These are phyloP conservation scores for Coregonus sp. DNA, from an alignment of 2,797 vertebrate genomes.

Conservation along the genomic window DNA sequence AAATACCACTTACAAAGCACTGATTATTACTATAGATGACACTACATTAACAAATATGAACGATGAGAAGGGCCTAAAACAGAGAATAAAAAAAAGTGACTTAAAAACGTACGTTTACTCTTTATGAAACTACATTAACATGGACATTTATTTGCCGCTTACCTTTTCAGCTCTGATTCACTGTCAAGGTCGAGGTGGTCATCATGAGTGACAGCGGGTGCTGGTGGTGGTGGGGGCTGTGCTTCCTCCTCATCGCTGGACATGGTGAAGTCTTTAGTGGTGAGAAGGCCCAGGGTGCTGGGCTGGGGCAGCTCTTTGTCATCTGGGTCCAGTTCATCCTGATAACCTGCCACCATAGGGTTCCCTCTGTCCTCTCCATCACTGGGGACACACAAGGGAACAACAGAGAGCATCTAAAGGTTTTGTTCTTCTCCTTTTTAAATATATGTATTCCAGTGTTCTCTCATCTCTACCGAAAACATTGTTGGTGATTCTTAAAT, in stretches of 20 bases:
- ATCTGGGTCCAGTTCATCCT: constrained; percentile 90
- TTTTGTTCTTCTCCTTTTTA: no score
- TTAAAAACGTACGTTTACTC: not conserved
- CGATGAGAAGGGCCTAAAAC: not conserved
- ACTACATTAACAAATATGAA: no score
- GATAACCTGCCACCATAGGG: constrained; percentile 92
- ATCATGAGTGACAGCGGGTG: constrained; percentile 43
- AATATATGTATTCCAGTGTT: not conserved
- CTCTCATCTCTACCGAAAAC: not conserved
- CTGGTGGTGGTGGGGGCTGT: constrained; percentile 10
- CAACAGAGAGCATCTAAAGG: no score
- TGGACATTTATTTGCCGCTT: not conserved
- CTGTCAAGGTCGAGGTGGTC: constrained; percentile 68
- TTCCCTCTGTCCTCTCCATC: constrained; percentile 84
- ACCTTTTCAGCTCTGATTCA: constrained; percentile 64
- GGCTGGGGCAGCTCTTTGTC: constrained; percentile 70
- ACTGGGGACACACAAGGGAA: constrained; percentile 61
- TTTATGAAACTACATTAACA: not conserved
- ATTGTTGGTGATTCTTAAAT: not conserved
- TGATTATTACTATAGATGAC: no score
- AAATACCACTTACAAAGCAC: no score
- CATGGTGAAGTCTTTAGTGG: constrained; percentile 76
- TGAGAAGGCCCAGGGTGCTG: constrained; percentile 49
- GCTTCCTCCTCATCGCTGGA: constrained; percentile 87
- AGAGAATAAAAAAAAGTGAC: not conserved